Percentiles rank a stretch among this genome's conserved stretches.
These are phyloP conservation scores for Parus major DNA, from an alignment of 2,113 vertebrate species.

Conservation along the genomic window DNA sequence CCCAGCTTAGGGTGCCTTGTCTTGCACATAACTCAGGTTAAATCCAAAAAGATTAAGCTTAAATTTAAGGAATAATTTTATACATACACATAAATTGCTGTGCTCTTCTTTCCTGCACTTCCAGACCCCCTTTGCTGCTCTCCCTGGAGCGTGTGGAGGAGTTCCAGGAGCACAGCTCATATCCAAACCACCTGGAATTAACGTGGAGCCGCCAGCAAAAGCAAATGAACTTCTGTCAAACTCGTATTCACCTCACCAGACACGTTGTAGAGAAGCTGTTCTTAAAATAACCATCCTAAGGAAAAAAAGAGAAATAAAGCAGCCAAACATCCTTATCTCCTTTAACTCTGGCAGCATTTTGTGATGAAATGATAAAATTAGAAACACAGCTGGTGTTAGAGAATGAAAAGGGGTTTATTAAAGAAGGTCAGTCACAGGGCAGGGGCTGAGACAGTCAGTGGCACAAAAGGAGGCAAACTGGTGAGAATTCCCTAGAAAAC, in stretches of 20 bases:
- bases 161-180: background rate
- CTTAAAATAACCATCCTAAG: background rate
- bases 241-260: background rate
- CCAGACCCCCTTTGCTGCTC: background rate
- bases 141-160: background rate
- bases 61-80: background rate
- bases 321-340: background rate
- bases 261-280: background rate
- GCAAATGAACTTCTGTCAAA: background rate
- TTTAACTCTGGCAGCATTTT: background rate
- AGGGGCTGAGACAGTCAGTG: background rate
- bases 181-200: background rate
- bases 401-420: background rate
- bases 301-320: background rate
- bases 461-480: background rate
- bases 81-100: background rate
- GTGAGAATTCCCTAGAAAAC: fast-evolving
- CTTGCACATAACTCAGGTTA: background rate
- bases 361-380: background rate
- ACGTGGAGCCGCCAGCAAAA: background rate
- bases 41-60: background rate
- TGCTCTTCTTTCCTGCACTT: background rate
- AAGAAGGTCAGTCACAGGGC: background rate
- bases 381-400: background rate
- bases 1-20: background rate